Evolutionary conservation across 2,113 vertebrate genomes (phyloP).

Genomic region (Ginglymostoma cirratum): DNA sequence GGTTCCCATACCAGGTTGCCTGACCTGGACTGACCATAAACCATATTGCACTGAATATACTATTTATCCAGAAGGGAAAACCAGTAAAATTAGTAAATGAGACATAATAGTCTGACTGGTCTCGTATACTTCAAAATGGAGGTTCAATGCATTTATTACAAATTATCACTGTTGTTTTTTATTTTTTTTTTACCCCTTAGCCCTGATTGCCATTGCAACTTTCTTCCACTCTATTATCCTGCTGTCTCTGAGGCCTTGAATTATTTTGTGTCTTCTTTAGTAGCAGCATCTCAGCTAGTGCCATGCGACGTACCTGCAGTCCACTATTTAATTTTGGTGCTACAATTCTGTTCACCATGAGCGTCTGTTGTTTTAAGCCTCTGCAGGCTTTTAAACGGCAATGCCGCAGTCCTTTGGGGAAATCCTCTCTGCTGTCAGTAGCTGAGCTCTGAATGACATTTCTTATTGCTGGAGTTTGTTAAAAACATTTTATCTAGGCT

Average conservation of each 20-base stretch:
- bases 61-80: too few species aligned
- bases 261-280: too few species aligned
- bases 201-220: not conserved
- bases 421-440: not conserved
- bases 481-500: not conserved
- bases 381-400: not conserved
- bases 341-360: too few species aligned
- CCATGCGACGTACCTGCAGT: too few species aligned
- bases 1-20: not conserved
- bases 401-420: not conserved
- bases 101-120: too few species aligned
- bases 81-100: too few species aligned
- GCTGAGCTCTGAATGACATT: not conserved
- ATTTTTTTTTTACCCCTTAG: not conserved
- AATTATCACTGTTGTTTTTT: too few species aligned
- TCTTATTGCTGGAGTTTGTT: not conserved
- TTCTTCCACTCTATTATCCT: not conserved
- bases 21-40: not conserved
- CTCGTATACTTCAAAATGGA: too few species aligned
- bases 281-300: too few species aligned
- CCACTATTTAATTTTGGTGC: too few species aligned
- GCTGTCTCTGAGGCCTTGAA: too few species aligned
- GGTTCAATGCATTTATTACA: too few species aligned
- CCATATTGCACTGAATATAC: not conserved
- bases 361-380: not conserved